Percentiles rank a stretch among this genome's conserved stretches.
These are phyloP conservation scores for Strix aluco DNA, from an alignment of 2,113 vertebrate genomes.

Conservation along the genomic window DNA sequence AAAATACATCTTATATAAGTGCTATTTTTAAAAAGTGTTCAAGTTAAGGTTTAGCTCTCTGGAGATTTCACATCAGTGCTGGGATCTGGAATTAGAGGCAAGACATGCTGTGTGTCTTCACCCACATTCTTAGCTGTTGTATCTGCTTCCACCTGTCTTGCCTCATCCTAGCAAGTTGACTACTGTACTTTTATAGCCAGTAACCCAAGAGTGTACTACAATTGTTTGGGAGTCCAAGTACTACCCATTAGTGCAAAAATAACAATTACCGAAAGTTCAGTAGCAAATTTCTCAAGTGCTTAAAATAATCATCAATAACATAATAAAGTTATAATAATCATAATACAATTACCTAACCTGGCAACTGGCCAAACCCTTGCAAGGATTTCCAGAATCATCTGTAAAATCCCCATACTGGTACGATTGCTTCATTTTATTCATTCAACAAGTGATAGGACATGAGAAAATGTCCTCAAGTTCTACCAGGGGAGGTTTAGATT, in stretches of 20 bases:
- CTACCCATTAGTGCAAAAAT: not conserved
- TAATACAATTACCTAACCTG: not conserved
- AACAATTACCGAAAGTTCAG: not conserved
- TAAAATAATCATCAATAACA: not conserved
- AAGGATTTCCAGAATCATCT: not conserved
- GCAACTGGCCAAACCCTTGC: not conserved
- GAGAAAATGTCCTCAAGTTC: not conserved
- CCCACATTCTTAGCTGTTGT: not conserved
- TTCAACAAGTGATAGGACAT: not conserved
- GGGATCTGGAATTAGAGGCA: not conserved
- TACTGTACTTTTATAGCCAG: not conserved
- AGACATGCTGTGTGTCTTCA: not conserved
- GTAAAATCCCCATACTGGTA: not conserved
- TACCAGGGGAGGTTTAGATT: not conserved
- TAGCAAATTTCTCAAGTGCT: not conserved
- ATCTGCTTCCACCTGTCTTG: not conserved
- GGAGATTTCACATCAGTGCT: not conserved
- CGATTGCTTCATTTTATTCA: not conserved
- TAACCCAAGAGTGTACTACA: not conserved
- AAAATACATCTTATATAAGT: not conserved
- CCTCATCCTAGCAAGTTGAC: not conserved
- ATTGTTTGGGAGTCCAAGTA: not conserved
- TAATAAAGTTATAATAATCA: not conserved
- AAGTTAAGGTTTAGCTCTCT: not conserved
- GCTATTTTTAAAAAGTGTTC: not conserved